Evolutionary conservation across 2,888 invertebrate species (phyloP).

Genomic region (Therioaphis trifolii): DNA sequence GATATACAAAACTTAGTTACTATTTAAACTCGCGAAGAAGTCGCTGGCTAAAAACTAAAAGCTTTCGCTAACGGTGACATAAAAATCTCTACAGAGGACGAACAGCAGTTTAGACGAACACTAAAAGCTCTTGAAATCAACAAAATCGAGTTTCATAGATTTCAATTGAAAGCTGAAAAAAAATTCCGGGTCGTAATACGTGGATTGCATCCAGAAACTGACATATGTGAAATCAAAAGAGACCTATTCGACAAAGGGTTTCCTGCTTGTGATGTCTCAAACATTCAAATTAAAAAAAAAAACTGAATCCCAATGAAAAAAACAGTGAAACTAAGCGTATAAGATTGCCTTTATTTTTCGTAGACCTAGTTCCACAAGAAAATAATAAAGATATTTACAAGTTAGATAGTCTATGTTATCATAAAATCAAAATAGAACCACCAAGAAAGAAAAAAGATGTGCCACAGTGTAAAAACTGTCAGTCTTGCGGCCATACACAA

Average conservation of each 20-base stretch:
- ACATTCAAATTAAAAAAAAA: constrained; percentile 17
- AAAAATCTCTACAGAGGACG: neutral
- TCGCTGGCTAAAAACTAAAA: neutral
- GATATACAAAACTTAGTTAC: neutral
- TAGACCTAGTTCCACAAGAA: neutral
- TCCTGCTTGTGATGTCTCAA: neutral
- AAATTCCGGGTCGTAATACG: neutral
- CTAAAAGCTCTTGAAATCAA: neutral
- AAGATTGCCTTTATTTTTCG: neutral
- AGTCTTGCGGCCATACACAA: neutral
- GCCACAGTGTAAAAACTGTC: constrained; percentile 13
- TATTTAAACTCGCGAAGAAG: neutral
- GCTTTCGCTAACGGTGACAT: neutral
- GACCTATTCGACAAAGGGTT: neutral
- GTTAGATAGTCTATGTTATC: too few species aligned
- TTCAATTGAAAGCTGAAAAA: constrained; percentile 3
- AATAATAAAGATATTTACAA: too few species aligned
- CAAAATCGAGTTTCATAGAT: neutral
- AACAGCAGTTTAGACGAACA: neutral
- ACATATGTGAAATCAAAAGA: neutral
- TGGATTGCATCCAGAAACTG: neutral
- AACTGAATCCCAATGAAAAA: neutral
- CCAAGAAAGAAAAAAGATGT: constrained; percentile 5
- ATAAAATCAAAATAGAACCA: too few species aligned
- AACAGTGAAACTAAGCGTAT: neutral